Base-by-base conservation (phyloP, 2,888 invertebrate species). In the Leptodirus hochenwartii region DNA sequence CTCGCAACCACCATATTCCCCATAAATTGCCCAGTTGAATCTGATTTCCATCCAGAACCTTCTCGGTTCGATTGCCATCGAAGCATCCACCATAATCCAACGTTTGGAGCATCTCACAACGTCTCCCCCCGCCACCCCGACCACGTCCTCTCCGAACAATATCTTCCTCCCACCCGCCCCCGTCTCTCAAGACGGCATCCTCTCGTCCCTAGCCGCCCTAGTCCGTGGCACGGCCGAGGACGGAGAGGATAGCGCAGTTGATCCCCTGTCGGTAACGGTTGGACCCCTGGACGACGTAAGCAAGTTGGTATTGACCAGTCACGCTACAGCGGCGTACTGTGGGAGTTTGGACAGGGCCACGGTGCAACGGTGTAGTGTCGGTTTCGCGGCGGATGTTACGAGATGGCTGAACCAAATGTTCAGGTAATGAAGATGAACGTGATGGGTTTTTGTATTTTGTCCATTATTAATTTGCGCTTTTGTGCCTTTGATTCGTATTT, bases 391-490 rank as follows among this genome's bases (percentile, higher is more conserved):
- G 16, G 90, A 90, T 47, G 81, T 84, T 1, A 80, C 82, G 4
- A 60, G 81, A 40, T 90, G 90, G 90, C 61, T 90, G 44, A 71
- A 81, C 30, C 75, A 82, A 46, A 65, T 90, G 47, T 87, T 87
- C 58, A 76, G 76, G 79, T 78, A 50, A 47, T 51, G 6, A 5
- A 26, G 5, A 5, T 26, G 5, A 6, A 13, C 15, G n/a, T n/a
- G n/a, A n/a, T n/a, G n/a, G n/a, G n/a, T n/a, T n/a, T n/a, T n/a
- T n/a, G n/a, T 39, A 27, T 27, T 4, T n/a, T n/a, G n/a, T n/a
- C n/a, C n/a, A n/a, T n/a, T n/a, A n/a, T n/a, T n/a, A n/a, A 29
- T 27, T 23, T 15, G 6, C n/a, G 29, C 13, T 22, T 15, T 6
- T n/a, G n/a, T n/a, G n/a, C n/a, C n/a, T n/a, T n/a, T n/a, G n/a